Percentiles rank a stretch among this genome's conserved stretches.
phyloP scores from a whole-genome alignment of 2,888 invertebrate species.

The Chrysotoxum bicinctum region DNA sequence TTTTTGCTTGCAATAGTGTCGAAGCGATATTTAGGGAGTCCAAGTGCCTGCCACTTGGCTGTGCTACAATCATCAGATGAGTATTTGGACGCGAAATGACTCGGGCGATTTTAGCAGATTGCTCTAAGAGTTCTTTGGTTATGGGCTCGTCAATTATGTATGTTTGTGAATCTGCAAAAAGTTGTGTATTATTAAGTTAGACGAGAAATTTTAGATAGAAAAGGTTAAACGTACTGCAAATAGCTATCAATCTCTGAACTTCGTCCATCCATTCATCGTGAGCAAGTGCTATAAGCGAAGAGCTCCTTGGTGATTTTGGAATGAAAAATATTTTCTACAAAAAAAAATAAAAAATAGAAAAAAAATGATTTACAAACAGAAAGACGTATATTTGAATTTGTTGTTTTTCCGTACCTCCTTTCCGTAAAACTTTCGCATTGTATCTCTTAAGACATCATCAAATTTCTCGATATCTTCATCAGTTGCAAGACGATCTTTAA shows the following conservation, averaged over 20 bases:
- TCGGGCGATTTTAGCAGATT: conserved; percentile 86
- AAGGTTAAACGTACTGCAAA: conserved; percentile 84
- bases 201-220: neutral
- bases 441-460: conserved; percentile 84
- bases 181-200: neutral
- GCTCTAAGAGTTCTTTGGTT: conserved; percentile 86
- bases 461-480: conserved; percentile 86
- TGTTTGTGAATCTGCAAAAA: conserved; percentile 84
- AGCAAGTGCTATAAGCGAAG: conserved; percentile 81
- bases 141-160: conserved; percentile 85
- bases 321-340: conserved; percentile 79
- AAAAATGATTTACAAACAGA: too few relatives aligned
- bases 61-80: conserved; percentile 84
- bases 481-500: conserved; percentile 88
- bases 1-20: conserved; percentile 86
- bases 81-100: conserved; percentile 84
- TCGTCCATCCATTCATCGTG: conserved; percentile 85
- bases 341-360: neutral
- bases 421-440: conserved; percentile 80
- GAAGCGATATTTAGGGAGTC: conserved; percentile 89
- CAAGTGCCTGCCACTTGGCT: conserved; percentile 91
- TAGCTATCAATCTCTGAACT: conserved; percentile 85
- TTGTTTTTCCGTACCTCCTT: conserved; percentile 76
- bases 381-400: too few relatives aligned
- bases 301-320: conserved; percentile 75